A percentile compares a stretch with the other conserved stretches of the same genome.
Evolutionary conservation across 2,797 vertebrate genomes (phyloP).

Genomic region (Pseudocheirus occidentalis): DNA sequence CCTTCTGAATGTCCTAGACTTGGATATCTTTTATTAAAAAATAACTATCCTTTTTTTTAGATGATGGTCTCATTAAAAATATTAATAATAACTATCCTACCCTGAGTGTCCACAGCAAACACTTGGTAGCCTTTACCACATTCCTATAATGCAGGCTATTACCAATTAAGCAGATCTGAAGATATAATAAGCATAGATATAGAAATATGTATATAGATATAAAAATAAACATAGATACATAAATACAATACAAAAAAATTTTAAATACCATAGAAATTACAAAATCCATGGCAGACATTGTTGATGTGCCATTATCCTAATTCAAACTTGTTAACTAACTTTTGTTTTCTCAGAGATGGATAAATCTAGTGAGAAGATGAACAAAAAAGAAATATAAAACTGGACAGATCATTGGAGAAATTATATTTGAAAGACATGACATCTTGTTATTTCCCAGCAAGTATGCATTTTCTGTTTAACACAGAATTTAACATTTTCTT

Average conservation of each 20-base stretch:
- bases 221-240: too few relatives aligned
- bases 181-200: neutral
- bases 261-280: too few relatives aligned
- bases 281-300: neutral
- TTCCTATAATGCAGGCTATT: neutral
- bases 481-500: too few relatives aligned
- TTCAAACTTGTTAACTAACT: neutral
- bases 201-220: too few relatives aligned
- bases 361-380: too few relatives aligned
- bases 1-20: neutral
- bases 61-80: neutral
- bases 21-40: neutral
- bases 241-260: too few relatives aligned
- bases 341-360: too few relatives aligned
- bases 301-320: neutral
- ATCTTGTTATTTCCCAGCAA: too few relatives aligned
- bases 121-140: neutral
- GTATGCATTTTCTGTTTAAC: too few relatives aligned
- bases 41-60: neutral
- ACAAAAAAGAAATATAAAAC: too few relatives aligned
- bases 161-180: neutral
- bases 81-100: neutral
- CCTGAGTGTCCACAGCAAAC: neutral
- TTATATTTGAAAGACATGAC: too few relatives aligned
- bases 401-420: too few relatives aligned